A percentile compares a stretch with the other conserved stretches of the same genome.
These are phyloP conservation scores for Cryptus armator DNA, from an alignment of 2,888 invertebrate species.

Conservation along the genomic window DNA sequence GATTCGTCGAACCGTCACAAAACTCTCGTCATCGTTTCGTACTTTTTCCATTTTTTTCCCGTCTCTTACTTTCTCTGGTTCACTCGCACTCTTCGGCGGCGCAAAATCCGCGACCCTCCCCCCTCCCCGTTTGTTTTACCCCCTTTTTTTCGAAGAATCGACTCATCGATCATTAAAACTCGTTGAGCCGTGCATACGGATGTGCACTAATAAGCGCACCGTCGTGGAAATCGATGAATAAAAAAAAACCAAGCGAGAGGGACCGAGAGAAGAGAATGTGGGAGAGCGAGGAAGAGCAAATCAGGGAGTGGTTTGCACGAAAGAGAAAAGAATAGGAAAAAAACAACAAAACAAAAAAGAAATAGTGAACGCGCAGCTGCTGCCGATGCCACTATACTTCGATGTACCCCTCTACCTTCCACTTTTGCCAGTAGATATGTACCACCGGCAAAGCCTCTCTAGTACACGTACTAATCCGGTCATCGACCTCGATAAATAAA, in stretches of 20 bases:
- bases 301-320: constrained; percentile 46
- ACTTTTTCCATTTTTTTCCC: constrained; percentile 3
- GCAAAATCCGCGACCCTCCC: background rate
- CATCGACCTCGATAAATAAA: constrained; percentile 49
- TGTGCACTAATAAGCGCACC: constrained; percentile 71
- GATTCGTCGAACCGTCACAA: background rate
- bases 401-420: constrained; percentile 18
- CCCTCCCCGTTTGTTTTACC: constrained; percentile 17
- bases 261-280: constrained; percentile 2
- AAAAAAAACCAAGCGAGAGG: constrained; percentile 22
- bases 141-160: constrained; percentile 65
- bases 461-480: constrained; percentile 50
- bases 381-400: constrained; percentile 8
- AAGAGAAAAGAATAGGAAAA: constrained; percentile 43
- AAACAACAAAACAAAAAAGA: constrained; percentile 24
- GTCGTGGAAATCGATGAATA: constrained; percentile 58
- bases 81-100: background rate
- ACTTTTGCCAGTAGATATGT: constrained; percentile 46
- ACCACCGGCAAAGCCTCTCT: constrained; percentile 24
- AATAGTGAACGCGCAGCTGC: constrained; percentile 25
- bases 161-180: constrained; percentile 70
- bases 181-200: constrained; percentile 63
- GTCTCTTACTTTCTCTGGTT: constrained; percentile 18
- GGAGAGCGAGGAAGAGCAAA: constrained; percentile 17
- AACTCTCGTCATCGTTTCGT: constrained; percentile 24